These are phyloP conservation scores for Alloscopus bannaensis DNA, from an alignment of 2,888 invertebrate genomes.

Conservation along the genomic window DNA sequence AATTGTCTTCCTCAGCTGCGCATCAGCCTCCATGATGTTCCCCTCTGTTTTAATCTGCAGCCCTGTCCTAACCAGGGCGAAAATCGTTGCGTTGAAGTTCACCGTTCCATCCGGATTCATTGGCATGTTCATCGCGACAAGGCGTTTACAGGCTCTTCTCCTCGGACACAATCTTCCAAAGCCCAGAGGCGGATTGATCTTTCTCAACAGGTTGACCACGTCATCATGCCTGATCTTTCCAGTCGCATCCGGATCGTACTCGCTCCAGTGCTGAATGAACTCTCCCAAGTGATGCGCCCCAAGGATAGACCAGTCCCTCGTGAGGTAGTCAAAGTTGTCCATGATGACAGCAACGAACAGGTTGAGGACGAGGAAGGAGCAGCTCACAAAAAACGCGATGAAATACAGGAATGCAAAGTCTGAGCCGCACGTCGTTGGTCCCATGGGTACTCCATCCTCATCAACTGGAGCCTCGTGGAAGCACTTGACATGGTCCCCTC, in stretches of 20 bases:
- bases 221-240: slow-evolving; percentile 81
- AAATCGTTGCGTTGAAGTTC: slow-evolving; percentile 81
- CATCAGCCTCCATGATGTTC: slow-evolving; percentile 79
- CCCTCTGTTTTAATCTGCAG: slow-evolving; percentile 79
- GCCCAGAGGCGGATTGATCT: slow-evolving; percentile 80
- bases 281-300: slow-evolving; percentile 81
- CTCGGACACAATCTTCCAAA: slow-evolving; percentile 82
- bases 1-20: slow-evolving; percentile 79
- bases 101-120: slow-evolving; percentile 81
- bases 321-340: slow-evolving; percentile 82
- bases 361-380: slow-evolving; percentile 81
- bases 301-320: slow-evolving; percentile 81
- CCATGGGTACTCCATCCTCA: slow-evolving; percentile 48
- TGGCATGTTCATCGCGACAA: slow-evolving; percentile 82
- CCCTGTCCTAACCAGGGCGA: slow-evolving; percentile 80
- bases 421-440: slow-evolving; percentile 77
- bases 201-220: slow-evolving; percentile 80
- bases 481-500: slow-evolving; percentile 73
- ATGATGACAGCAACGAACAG: slow-evolving; percentile 81
- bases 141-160: slow-evolving; percentile 80
- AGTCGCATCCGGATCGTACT: slow-evolving; percentile 81
- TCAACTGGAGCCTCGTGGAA: slow-evolving; percentile 49
- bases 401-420: slow-evolving; percentile 80
- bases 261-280: slow-evolving; percentile 80
- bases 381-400: slow-evolving; percentile 80